Conservation (phyloP, 1,140 invertebrate species). For the Diorhabda elongata region DNA sequence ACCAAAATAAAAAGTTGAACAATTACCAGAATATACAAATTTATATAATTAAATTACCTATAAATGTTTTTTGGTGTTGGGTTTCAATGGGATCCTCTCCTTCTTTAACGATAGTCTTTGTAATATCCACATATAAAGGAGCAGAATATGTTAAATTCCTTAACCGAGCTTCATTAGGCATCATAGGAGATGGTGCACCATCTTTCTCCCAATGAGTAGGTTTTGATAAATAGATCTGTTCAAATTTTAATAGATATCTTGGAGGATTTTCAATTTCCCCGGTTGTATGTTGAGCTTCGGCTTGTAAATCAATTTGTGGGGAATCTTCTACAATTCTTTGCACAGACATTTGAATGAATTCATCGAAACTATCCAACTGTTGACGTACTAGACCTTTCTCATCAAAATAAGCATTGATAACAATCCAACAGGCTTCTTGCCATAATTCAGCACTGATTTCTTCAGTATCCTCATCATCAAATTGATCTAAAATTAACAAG, state of each 20-base stretch:
- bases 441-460: constrained; percentile 93
- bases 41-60: constrained; percentile 56
- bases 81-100: constrained; percentile 89
- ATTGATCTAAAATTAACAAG: constrained; percentile 53
- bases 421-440: constrained; percentile 99
- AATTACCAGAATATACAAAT: too few species aligned
- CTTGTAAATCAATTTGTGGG: constrained; percentile 93
- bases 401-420: constrained; percentile 98
- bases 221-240: constrained; percentile 98
- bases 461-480: constrained; percentile 74
- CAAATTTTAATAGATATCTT: constrained; percentile 91
- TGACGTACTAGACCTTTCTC: constrained; percentile 98
- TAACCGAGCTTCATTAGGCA: constrained; percentile 95
- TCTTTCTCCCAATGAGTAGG: constrained; percentile 99
- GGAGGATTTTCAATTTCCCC: constrained; percentile 92
- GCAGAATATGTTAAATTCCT: constrained; percentile 92
- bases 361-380: constrained; percentile 98
- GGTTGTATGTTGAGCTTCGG: constrained; percentile 91
- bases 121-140: constrained; percentile 97
- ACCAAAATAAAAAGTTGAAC: too few species aligned
- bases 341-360: constrained; percentile 99
- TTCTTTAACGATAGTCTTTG: constrained; percentile 89
- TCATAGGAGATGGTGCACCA: constrained; percentile 96
- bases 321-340: constrained; percentile 98
- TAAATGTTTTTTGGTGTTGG: constrained; percentile 95